Conservation (phyloP, 2,113 vertebrate species). For the Brienomyrus longianalis region DNA sequence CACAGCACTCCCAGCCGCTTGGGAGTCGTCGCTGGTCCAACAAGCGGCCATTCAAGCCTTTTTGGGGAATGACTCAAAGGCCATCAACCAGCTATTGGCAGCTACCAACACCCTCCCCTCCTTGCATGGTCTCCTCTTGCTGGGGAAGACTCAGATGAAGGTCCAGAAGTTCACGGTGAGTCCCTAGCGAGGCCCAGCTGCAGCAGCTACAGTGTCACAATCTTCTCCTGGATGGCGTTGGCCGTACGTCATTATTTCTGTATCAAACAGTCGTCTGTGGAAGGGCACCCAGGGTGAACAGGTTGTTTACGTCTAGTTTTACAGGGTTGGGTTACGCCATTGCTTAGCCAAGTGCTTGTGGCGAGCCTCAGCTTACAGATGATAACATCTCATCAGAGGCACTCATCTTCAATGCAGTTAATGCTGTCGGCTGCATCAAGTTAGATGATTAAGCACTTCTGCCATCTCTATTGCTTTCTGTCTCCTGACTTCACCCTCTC, state of each 20-base stretch:
- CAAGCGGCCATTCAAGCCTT: slow-evolving; percentile 63
- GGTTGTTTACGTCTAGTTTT: neutral
- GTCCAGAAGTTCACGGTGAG: slow-evolving; percentile 56
- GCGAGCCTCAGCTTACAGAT: neutral
- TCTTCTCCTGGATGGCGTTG: neutral
- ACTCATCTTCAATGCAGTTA: neutral
- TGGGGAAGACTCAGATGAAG: slow-evolving; percentile 69
- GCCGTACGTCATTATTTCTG: neutral
- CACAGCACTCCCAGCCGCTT: slow-evolving; percentile 26
- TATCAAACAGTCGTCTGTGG: neutral
- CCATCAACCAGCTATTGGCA: slow-evolving; percentile 50
- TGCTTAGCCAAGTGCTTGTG: neutral
- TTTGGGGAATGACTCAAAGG: slow-evolving; percentile 59
- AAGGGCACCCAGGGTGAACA: neutral
- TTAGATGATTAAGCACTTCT: neutral
- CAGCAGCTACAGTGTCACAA: neutral
- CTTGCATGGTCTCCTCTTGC: slow-evolving; percentile 39
- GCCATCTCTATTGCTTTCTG: neutral
- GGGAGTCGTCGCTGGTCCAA: slow-evolving; percentile 55
- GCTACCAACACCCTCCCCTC: slow-evolving; percentile 32
- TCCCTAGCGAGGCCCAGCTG: neutral
- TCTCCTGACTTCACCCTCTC: neutral
- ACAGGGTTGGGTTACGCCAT: neutral
- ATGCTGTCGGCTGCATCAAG: neutral
- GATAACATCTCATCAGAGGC: neutral